Evolutionary conservation across 2,888 invertebrate species (phyloP), one percentile per base, ranked within the genome.

Genomic region (Nymphalis c-album): DNA sequence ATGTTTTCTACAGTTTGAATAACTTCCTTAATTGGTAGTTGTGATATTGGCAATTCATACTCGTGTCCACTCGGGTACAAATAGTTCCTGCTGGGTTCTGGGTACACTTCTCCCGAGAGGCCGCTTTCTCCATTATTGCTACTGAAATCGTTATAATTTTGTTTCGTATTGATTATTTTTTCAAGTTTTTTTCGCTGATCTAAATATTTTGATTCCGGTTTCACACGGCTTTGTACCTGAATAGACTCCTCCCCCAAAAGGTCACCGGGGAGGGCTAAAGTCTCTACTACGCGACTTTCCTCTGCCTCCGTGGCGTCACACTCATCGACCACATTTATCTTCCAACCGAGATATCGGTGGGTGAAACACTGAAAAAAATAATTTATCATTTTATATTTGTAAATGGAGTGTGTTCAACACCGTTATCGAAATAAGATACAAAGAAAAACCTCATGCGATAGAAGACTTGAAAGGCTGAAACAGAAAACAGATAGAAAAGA

Each of bases 321-420:
- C 58, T 94, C 93, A 84, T 98, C 98, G 73, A 96, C 93, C 1
- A 99, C 97, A 85, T 97, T 96, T 78, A 99, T 98, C 90, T 97
- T 98, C 97, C 98, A 98, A 60, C 98, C 98, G 80, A 98, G 95
- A 84, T 98, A 95, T 72, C 98, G 96, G 86, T 98, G 98, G 6
- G 97, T 96, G 93, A 95, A 98, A 85, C 98, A 98, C 96, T 98
- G 93, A 26, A 74, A 70, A 68, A 64, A 71, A 53, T 71, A 62
- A 58, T 31, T 1, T 53, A 26, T 93, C 93, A 75, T 77, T 76
- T 71, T 74, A 66, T 67, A 8, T 57, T 63, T 59, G 58, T 66
- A 57, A n/a, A 31, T 55, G 2, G 31, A 55, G 5, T 10, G 0
- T 31, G 17, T 55, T 17, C 7, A 55, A 55, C 53, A 55, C 53